Conservation (phyloP, 2,113 vertebrate species). For the Osmerus eperlanus region DNA sequence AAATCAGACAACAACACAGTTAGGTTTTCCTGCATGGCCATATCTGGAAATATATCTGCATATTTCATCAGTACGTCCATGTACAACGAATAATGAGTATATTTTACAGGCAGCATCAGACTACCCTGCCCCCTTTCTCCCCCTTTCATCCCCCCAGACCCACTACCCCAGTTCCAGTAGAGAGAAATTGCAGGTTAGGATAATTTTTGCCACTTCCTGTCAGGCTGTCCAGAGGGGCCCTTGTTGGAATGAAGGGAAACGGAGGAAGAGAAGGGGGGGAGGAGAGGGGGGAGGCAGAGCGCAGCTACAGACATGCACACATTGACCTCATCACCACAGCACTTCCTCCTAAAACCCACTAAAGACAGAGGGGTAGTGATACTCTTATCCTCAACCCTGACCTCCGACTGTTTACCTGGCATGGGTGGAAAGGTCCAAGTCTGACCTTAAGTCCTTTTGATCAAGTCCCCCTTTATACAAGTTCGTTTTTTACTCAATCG, state of each 20-base stretch:
- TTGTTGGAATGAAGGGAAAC: constrained; percentile 13
- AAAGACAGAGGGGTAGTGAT: not conserved
- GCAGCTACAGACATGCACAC: not conserved
- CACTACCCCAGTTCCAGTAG: not conserved
- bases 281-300: not conserved
- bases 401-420: not conserved
- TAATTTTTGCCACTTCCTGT: constrained; percentile 22
- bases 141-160: not conserved
- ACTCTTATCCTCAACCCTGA: no score
- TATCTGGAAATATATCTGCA: not conserved
- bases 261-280: not conserved
- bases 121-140: not conserved
- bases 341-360: not conserved
- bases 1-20: not conserved
- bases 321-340: not conserved
- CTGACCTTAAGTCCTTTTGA: no score
- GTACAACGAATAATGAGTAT: not conserved
- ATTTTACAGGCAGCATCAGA: no score
- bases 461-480: no score
- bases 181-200: constrained; percentile 9
- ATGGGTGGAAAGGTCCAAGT: not conserved
- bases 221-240: constrained; percentile 17
- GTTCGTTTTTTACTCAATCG: no score
- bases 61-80: not conserved
- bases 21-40: no score